A percentile compares a stretch with the other conserved stretches of the same genome.
phyloP scores from a whole-genome alignment of 2,113 vertebrate species.

The Thermophis baileyi region DNA sequence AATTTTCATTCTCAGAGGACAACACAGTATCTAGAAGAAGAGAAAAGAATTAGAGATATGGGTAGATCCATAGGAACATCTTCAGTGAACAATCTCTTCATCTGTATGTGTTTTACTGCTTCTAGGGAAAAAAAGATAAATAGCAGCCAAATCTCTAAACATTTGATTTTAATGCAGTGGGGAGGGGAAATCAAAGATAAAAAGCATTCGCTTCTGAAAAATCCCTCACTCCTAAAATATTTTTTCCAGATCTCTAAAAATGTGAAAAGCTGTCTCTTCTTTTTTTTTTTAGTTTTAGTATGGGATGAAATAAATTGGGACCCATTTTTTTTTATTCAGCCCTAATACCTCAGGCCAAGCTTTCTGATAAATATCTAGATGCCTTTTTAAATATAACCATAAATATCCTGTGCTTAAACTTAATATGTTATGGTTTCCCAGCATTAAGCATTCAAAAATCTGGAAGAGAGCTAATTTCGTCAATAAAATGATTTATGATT shows the following conservation, averaged over 20 bases:
- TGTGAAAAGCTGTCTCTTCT: not conserved
- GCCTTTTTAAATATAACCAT: not conserved
- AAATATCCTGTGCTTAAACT: not conserved
- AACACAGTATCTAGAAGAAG: not conserved
- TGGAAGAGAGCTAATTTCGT: not conserved
- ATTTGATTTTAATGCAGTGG: not conserved
- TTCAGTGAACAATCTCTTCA: not conserved
- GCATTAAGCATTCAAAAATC: not conserved
- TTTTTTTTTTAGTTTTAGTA: not conserved
- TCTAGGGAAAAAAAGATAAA: not conserved
- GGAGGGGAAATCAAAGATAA: no score
- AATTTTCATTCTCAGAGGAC: not conserved
- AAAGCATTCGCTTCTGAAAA: not conserved
- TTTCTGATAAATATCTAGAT: not conserved
- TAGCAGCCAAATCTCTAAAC: not conserved
- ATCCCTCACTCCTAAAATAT: not conserved
- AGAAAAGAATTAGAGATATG: not conserved
- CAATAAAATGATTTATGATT: not conserved
- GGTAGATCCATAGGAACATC: not conserved
- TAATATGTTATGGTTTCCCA: not conserved
- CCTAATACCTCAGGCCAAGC: not conserved
- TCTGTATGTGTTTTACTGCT: not conserved
- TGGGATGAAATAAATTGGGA: not conserved
- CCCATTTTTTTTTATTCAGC: not conserved
- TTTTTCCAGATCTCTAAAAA: not conserved